These are phyloP conservation scores for Corythornis madagascariensis DNA, from an alignment of 2,113 vertebrate genomes.

Conservation along the genomic window DNA sequence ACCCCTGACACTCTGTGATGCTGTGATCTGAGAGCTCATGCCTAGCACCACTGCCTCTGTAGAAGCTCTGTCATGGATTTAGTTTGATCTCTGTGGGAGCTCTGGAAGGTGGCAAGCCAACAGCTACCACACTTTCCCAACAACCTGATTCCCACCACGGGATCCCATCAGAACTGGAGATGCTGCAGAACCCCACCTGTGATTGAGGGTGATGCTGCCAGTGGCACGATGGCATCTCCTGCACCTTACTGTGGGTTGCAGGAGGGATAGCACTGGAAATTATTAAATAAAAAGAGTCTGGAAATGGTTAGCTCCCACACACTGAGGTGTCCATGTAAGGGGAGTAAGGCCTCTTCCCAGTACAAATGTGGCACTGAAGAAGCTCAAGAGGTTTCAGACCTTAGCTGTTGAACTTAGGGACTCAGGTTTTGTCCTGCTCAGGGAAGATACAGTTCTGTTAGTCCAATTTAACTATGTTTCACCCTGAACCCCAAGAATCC, in stretches of 20 bases:
- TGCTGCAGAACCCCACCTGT: neutral
- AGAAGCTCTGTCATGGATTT: neutral
- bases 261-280: neutral
- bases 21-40: neutral
- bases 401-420: neutral
- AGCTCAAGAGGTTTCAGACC: neutral
- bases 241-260: neutral
- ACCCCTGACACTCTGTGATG: too few relatives aligned
- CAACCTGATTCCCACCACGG: neutral
- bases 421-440: neutral
- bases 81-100: neutral
- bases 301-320: neutral
- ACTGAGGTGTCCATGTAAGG: neutral
- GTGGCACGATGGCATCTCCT: fast-evolving
- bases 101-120: neutral
- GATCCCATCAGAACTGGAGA: neutral
- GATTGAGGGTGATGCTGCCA: neutral
- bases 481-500: neutral
- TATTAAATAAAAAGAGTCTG: neutral
- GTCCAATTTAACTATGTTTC: neutral
- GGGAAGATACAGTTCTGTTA: neutral
- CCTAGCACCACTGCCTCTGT: neutral
- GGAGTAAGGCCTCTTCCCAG: neutral
- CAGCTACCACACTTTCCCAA: neutral
- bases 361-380: neutral